Percentiles rank a stretch among this genome's conserved stretches.
Conservation (phyloP, 2,888 invertebrate species). For the Glaucopsyche alexis region DNA sequence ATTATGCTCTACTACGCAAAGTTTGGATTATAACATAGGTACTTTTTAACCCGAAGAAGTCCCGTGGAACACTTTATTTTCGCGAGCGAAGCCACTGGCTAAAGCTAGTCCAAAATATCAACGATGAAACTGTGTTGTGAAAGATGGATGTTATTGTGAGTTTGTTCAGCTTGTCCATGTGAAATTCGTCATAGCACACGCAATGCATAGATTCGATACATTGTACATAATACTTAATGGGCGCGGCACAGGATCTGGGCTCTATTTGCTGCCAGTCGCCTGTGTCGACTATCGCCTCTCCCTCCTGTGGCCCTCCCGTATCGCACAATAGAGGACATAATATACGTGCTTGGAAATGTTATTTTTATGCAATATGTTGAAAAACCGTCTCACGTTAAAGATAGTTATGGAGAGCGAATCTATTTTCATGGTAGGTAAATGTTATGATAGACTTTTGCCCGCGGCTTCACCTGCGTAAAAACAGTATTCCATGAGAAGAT, state of each 20-base stretch:
- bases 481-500: too few species aligned
- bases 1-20: too few species aligned
- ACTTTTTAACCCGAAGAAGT: too few species aligned
- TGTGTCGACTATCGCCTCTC: conserved; percentile 66
- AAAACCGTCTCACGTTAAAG: background rate
- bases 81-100: too few species aligned
- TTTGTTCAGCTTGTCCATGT: conserved; percentile 10
- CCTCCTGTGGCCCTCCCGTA: conserved; percentile 43
- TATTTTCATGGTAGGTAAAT: background rate
- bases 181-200: conserved; percentile 18
- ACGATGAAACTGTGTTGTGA: conserved; percentile 25
- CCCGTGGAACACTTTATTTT: too few species aligned
- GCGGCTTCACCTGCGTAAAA: too few species aligned
- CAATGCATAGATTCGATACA: conserved; percentile 47
- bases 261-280: conserved; percentile 71
- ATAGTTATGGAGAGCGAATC: background rate
- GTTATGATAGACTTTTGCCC: background rate
- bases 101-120: background rate
- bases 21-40: too few species aligned
- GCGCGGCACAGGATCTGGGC: conserved; percentile 76
- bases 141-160: conserved; percentile 12
- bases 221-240: conserved; percentile 45
- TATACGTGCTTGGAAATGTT: background rate
- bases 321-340: background rate
- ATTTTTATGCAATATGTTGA: background rate